These are phyloP conservation scores for Drosophila prosaltans DNA, from an alignment of 1,140 invertebrate genomes.

Conservation along the genomic window DNA sequence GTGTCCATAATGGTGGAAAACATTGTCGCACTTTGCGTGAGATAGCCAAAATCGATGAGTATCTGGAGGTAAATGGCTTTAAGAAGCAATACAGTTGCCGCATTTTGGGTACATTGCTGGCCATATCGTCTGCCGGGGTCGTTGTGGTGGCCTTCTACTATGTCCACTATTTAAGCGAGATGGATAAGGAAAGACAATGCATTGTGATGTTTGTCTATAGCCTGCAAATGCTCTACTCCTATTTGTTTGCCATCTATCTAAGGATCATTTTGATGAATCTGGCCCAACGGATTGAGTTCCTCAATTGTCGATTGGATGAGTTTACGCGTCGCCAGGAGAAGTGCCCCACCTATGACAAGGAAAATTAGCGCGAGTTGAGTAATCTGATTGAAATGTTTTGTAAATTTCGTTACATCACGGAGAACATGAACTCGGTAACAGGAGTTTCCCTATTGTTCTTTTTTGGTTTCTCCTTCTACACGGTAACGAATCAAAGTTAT, in stretches of 20 bases:
- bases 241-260: conserved; percentile 59
- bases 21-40: conserved; percentile 60
- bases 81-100: conserved; percentile 47
- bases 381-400: conserved; percentile 68
- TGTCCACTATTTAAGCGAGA: conserved; percentile 53
- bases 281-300: conserved; percentile 51
- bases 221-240: conserved; percentile 65
- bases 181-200: conserved; percentile 14
- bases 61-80: conserved; percentile 47
- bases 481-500: conserved; percentile 71
- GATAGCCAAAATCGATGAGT: conserved; percentile 55
- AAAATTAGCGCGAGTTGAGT: conserved; percentile 64
- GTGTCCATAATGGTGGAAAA: conserved; percentile 42
- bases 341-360: conserved; percentile 19
- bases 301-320: conserved; percentile 49
- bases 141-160: conserved; percentile 65
- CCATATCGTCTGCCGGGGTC: conserved; percentile 25
- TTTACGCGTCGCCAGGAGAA: conserved; percentile 37
- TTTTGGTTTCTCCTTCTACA: conserved; percentile 72
- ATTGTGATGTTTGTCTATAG: conserved; percentile 50
- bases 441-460: conserved; percentile 62
- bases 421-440: conserved; percentile 60
- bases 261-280: conserved; percentile 48
- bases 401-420: conserved; percentile 69
- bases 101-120: conserved; percentile 34